Conservation (phyloP, 1,140 invertebrate genomes). For the Nymphalis io region DNA sequence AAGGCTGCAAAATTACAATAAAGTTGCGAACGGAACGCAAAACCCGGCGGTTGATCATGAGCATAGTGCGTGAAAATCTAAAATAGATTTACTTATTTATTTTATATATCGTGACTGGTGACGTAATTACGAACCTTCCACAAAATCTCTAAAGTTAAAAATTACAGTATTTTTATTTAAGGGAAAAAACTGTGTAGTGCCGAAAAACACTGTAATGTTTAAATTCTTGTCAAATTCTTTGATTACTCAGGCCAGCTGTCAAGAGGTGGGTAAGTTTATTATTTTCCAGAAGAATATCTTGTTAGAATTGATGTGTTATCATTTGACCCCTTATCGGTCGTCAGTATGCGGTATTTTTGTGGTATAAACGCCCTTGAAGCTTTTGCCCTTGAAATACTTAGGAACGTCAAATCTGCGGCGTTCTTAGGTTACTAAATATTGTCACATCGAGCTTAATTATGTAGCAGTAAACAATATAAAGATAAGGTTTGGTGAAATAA, state of each 20-base stretch:
- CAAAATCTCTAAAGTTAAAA: slow-evolving; percentile 51
- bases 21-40: slow-evolving; percentile 44
- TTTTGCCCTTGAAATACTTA: slow-evolving; percentile 67
- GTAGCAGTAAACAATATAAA: neutral
- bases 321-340: slow-evolving; percentile 31
- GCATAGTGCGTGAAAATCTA: slow-evolving; percentile 69
- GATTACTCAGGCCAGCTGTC: slow-evolving; percentile 81
- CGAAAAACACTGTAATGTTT: slow-evolving; percentile 78
- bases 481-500: slow-evolving; percentile 15
- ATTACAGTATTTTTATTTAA: slow-evolving; percentile 56
- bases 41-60: slow-evolving; percentile 72
- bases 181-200: slow-evolving; percentile 56
- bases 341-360: slow-evolving; percentile 51
- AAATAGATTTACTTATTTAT: slow-evolving; percentile 74
- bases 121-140: slow-evolving; percentile 68
- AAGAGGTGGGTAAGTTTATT: slow-evolving; percentile 84
- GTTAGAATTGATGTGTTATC: slow-evolving; percentile 24
- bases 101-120: slow-evolving; percentile 76
- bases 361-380: slow-evolving; percentile 59
- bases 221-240: slow-evolving; percentile 74
- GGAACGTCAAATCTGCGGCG: slow-evolving; percentile 48
- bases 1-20: slow-evolving; percentile 35
- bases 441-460: slow-evolving; percentile 10
- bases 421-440: slow-evolving; percentile 12
- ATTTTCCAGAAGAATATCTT: slow-evolving; percentile 39